phyloP scores from a whole-genome alignment of 2,113 vertebrate genomes.

The Phalacrocorax pelagicus region DNA sequence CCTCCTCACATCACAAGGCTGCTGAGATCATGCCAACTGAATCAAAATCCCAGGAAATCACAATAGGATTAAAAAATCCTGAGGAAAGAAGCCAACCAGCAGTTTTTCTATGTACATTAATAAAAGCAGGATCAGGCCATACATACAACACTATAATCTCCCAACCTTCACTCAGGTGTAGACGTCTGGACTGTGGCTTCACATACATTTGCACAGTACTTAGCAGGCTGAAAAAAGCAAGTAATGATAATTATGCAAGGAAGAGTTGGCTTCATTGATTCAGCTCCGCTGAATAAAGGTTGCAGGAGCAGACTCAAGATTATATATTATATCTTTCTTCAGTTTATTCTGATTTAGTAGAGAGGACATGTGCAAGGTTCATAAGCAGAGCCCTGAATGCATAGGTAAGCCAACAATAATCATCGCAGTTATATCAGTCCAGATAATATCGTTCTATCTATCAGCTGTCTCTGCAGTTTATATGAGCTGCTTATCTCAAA shows the following conservation, averaged over 20 bases:
- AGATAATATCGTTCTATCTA: not conserved
- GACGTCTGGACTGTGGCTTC: not conserved
- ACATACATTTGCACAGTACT: not conserved
- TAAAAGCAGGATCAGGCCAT: not conserved
- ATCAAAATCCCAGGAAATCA: conserved; percentile 50
- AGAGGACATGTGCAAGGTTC: not conserved
- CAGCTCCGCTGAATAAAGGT: not conserved
- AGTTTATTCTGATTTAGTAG: not conserved
- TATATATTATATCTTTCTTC: not conserved
- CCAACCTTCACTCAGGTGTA: not conserved
- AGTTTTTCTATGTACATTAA: not conserved
- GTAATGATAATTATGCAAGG: not conserved
- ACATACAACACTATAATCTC: not conserved
- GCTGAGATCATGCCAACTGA: not conserved
- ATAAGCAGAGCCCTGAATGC: not conserved
- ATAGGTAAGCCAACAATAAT: not conserved
- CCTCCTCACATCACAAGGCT: conserved; percentile 42
- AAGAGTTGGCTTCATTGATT: conserved; percentile 1
- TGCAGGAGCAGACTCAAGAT: not conserved
- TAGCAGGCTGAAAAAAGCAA: not conserved
- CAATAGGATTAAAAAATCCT: conserved; percentile 44
- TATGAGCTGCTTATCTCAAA: conserved; percentile 14
- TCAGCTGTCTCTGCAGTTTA: conserved; percentile 1
- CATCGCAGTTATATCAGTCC: not conserved
- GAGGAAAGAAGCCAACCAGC: conserved; percentile 7